These are phyloP conservation scores for Leptinotarsa rubiginosa DNA, from an alignment of 2,888 invertebrate genomes.

Conservation along the genomic window DNA sequence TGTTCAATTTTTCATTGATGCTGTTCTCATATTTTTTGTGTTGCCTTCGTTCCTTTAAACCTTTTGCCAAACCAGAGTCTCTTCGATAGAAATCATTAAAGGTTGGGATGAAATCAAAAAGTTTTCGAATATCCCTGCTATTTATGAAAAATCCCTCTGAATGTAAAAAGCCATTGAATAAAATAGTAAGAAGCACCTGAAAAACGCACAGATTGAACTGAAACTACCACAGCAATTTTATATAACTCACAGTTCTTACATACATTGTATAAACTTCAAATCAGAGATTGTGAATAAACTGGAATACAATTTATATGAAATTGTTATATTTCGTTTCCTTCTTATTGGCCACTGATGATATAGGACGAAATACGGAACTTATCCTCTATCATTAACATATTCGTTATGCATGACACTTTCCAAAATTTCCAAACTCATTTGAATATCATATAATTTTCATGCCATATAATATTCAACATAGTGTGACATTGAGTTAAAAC, in stretches of 20 bases:
- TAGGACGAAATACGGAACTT: background rate
- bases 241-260: conserved; percentile 5
- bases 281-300: background rate
- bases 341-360: background rate
- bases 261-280: background rate
- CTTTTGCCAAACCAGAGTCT: background rate
- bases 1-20: conserved; percentile 30
- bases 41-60: background rate
- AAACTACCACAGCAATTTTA: background rate
- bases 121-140: conserved; percentile 13
- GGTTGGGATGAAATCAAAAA: conserved; percentile 22
- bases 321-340: background rate
- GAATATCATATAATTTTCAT: background rate
- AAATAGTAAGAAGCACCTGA: background rate
- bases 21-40: conserved; percentile 26
- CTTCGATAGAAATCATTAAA: conserved; percentile 25
- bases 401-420: conserved; percentile 6
- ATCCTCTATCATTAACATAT: conserved; percentile 2
- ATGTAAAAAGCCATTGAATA: background rate
- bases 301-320: conserved; percentile 6
- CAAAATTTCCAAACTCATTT: conserved; percentile 1
- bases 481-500: background rate
- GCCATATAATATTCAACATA: too few species aligned
- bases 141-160: conserved; percentile 24
- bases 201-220: background rate